Evolutionary conservation across 2,888 invertebrate genomes (phyloP).

Genomic region (Charanyca ferruginea): DNA sequence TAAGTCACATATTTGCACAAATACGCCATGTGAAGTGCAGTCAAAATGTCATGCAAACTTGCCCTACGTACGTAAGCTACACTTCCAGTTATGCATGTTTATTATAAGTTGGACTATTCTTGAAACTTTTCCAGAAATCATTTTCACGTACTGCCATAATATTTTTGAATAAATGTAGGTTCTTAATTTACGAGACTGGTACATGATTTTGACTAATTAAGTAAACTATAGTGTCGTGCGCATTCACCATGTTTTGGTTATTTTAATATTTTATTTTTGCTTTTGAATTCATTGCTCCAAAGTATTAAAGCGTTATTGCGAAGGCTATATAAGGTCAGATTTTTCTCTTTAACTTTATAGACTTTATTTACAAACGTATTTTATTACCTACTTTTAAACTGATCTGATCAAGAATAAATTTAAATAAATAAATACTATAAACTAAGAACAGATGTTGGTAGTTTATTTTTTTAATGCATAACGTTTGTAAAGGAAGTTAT

Average conservation of each 20-base stretch:
- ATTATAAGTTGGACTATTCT: background rate
- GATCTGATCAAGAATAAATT: too few relatives aligned
- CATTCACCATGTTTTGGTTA: slow-evolving; percentile 30
- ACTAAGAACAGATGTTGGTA: too few relatives aligned
- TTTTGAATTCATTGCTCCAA: slow-evolving; percentile 44
- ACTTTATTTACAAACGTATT: slow-evolving; percentile 56
- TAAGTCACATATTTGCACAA: too few relatives aligned
- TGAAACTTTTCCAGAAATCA: background rate
- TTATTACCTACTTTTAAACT: background rate
- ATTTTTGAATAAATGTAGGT: background rate
- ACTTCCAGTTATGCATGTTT: background rate
- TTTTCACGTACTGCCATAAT: background rate
- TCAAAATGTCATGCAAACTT: too few relatives aligned
- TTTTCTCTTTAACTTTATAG: slow-evolving; percentile 51
- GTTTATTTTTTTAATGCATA: slow-evolving; percentile 11
- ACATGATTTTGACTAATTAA: slow-evolving; percentile 52
- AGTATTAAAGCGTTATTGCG: slow-evolving; percentile 45
- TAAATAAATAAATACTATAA: too few relatives aligned
- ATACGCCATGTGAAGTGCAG: too few relatives aligned
- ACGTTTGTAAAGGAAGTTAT: slow-evolving; percentile 52
- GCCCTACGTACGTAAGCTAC: too few relatives aligned
- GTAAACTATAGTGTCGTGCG: slow-evolving; percentile 50
- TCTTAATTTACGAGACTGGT: slow-evolving; percentile 17
- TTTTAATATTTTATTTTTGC: slow-evolving; percentile 35
- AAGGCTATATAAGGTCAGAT: slow-evolving; percentile 61